Conservation (phyloP, 2,888 invertebrate genomes). For the Brachyopa scutellaris region DNA sequence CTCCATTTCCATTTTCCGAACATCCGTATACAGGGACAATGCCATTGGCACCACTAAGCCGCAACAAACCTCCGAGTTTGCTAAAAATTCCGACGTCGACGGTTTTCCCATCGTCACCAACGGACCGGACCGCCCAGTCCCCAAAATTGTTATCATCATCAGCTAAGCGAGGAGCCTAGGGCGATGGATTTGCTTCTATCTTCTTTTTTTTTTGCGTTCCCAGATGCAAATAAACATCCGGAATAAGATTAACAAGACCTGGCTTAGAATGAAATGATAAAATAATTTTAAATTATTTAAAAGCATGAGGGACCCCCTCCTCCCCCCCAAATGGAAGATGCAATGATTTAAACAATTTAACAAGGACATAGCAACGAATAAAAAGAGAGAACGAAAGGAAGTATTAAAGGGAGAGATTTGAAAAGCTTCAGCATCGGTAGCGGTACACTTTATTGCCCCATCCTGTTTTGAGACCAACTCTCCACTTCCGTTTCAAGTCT, state of each 20-base stretch:
- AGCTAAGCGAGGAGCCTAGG: constrained; percentile 27
- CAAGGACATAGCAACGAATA: no score
- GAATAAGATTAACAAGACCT: constrained; percentile 64
- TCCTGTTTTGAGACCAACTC: constrained; percentile 47
- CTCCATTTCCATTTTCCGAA: constrained; percentile 29
- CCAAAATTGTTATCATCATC: constrained; percentile 52
- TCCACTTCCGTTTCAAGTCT: constrained; percentile 52
- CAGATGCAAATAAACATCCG: constrained; percentile 59
- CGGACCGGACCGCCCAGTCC: neutral
- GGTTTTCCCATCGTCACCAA: constrained; percentile 29
- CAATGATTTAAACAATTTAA: constrained; percentile 60
- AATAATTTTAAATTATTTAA: constrained; percentile 56
- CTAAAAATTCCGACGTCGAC: constrained; percentile 46
- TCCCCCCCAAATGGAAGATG: constrained; percentile 24
- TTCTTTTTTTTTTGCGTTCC: neutral
- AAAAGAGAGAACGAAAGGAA: no score
- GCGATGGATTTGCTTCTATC: constrained; percentile 32
- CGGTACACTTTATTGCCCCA: neutral
- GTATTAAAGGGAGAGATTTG: no score
- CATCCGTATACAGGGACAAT: neutral
- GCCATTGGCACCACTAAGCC: constrained; percentile 28
- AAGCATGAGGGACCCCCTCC: neutral
- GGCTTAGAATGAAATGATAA: constrained; percentile 56
- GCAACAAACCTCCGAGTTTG: constrained; percentile 38
- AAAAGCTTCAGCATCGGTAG: neutral